Evolutionary conservation across 2,888 invertebrate species (phyloP).

Genomic region (Caenorhabditis sp.): DNA sequence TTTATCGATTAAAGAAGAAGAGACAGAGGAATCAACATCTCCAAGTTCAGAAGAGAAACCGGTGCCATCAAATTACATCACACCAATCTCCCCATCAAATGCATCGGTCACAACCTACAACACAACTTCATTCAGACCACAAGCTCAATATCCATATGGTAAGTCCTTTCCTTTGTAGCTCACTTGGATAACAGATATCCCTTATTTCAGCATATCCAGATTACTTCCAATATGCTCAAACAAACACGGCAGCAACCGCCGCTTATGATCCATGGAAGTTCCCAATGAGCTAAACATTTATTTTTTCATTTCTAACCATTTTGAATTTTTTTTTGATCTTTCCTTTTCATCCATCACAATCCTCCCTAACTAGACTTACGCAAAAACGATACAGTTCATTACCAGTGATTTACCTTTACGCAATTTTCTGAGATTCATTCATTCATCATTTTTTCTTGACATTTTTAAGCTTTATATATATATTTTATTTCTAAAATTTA

Average conservation of each 20-base stretch:
- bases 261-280: constrained; percentile 25
- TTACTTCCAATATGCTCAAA: constrained; percentile 30
- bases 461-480: background rate
- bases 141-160: constrained; percentile 48
- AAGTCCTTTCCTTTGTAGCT: background rate
- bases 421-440: background rate
- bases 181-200: constrained; percentile 9
- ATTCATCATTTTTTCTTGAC: background rate
- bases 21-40: constrained; percentile 16
- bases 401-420: background rate
- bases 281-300: constrained; percentile 13
- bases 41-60: constrained; percentile 33
- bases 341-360: background rate
- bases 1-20: constrained; percentile 23
- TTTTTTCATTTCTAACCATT: background rate
- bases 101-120: constrained; percentile 36
- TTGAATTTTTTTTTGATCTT: background rate
- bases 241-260: constrained; percentile 7
- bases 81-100: constrained; percentile 16
- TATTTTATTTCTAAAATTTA: no score
- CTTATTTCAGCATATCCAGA: constrained; percentile 23
- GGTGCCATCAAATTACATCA: constrained; percentile 11
- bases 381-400: background rate
- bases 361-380: background rate
- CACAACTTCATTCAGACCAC: constrained; percentile 42